phyloP scores from a whole-genome alignment of 37 sponge, comb jelly and placozoan species.

The Aphrocallistes beatrix region DNA sequence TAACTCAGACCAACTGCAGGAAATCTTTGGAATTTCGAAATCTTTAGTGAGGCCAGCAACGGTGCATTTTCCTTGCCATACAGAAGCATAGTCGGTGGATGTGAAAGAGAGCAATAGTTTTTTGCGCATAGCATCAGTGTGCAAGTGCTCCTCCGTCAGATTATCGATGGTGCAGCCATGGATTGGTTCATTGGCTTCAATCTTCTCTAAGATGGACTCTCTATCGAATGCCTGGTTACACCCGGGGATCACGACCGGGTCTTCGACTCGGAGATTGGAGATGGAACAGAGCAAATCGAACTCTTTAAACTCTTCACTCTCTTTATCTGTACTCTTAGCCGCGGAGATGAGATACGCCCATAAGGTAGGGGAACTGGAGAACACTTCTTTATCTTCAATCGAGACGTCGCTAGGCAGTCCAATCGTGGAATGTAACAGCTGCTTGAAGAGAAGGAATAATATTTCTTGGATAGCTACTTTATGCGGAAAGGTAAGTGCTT shows the following conservation, averaged over 20 bases:
- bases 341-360: background rate
- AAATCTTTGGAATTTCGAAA: background rate
- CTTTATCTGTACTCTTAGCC: background rate
- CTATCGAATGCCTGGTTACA: background rate
- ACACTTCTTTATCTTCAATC: conserved; percentile 13
- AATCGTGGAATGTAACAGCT: conserved; percentile 6
- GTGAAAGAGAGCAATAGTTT: background rate
- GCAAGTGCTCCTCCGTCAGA: background rate
- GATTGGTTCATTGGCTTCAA: background rate
- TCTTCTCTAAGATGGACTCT: conserved; percentile 20
- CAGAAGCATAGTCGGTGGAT: background rate
- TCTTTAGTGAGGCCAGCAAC: background rate
- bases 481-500: background rate
- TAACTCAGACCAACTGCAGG: background rate
- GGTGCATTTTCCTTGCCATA: background rate
- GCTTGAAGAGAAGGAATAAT: conserved; percentile 13
- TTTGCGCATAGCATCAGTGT: background rate
- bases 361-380: conserved; percentile 5
- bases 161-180: background rate
- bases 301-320: background rate
- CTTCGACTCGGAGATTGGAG: background rate
- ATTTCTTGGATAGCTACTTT: conserved; percentile 28
- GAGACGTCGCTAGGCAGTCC: background rate
- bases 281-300: conserved; percentile 21
- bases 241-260: background rate